Conservation (phyloP, 2,888 invertebrate genomes). For the Chromoteleia sp. region DNA sequence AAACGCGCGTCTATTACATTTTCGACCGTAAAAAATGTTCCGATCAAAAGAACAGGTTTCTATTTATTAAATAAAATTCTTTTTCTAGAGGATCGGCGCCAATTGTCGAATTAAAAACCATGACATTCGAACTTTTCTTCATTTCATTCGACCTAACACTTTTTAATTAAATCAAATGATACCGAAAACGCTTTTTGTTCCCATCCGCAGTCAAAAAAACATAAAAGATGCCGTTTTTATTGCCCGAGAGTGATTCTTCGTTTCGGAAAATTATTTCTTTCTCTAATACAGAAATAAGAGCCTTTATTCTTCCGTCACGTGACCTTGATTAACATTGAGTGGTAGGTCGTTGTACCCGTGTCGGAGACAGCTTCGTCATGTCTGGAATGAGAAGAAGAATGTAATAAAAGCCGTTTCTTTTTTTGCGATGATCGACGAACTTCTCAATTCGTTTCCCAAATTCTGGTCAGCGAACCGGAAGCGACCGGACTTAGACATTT, state of each 20-base stretch:
- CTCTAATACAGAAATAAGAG: slow-evolving; percentile 6
- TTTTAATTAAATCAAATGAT: neutral
- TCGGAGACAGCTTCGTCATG: slow-evolving; percentile 23
- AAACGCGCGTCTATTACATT: too few species aligned
- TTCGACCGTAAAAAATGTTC: too few species aligned
- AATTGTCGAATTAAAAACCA: too few species aligned
- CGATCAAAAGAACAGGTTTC: too few species aligned
- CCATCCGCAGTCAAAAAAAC: neutral
- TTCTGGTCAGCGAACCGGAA: slow-evolving; percentile 6
- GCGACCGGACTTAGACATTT: too few species aligned
- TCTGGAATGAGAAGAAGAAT: neutral
- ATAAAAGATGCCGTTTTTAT: slow-evolving; percentile 21
- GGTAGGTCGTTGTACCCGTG: slow-evolving; percentile 37
- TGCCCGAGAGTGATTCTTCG: slow-evolving; percentile 18
- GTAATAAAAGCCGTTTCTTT: neutral
- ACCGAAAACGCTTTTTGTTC: neutral
- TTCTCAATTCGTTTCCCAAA: neutral
- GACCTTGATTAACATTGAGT: slow-evolving; percentile 43
- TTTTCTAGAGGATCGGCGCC: too few species aligned
- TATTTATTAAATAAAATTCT: too few species aligned
- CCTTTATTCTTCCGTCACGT: slow-evolving; percentile 29
- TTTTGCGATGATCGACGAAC: too few species aligned
- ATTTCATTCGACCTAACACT: too few species aligned
- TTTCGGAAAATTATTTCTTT: slow-evolving; percentile 16
- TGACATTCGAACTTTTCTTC: too few species aligned